These are phyloP conservation scores for Sebastolobus altivelis DNA, from an alignment of 2,797 vertebrate genomes.

Conservation along the genomic window DNA sequence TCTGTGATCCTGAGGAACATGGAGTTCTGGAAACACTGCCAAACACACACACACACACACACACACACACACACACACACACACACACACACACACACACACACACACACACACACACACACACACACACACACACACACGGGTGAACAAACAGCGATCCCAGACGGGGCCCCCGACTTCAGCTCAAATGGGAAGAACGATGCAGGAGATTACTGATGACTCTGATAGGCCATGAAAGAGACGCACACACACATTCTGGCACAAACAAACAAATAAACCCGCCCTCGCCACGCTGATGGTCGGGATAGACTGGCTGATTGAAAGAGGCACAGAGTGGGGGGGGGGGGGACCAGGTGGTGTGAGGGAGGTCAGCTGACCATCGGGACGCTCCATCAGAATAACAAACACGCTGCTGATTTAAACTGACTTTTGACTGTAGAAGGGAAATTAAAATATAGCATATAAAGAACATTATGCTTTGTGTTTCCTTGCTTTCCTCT, in stretches of 20 bases:
- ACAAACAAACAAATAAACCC: conserved; percentile 72
- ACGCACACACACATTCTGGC: conserved; percentile 35
- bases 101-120: conserved; percentile 65
- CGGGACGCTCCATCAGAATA: conserved; percentile 46
- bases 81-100: conserved; percentile 69
- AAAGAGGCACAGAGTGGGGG: conserved; percentile 44
- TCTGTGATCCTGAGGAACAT: conserved; percentile 86
- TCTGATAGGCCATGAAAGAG: conserved; percentile 74
- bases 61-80: conserved; percentile 64
- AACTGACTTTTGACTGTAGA: neutral
- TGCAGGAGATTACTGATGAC: conserved; percentile 80
- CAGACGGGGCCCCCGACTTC: conserved; percentile 74
- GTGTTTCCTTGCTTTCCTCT: neutral
- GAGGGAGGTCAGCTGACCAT: conserved; percentile 34
- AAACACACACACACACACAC: conserved; percentile 59
- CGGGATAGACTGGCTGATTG: conserved; percentile 74
- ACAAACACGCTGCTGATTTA: conserved; percentile 34
- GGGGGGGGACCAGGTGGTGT: conserved; percentile 53
- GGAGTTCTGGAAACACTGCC: conserved; percentile 79
- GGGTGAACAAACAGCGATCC: conserved; percentile 74
- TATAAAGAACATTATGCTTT: neutral
- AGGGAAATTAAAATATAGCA: neutral
- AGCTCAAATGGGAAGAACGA: conserved; percentile 77
- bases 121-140: conserved; percentile 73
- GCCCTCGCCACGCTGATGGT: conserved; percentile 66